These are phyloP conservation scores for Lagria hirta DNA, from an alignment of 2,888 invertebrate species.

Conservation along the genomic window DNA sequence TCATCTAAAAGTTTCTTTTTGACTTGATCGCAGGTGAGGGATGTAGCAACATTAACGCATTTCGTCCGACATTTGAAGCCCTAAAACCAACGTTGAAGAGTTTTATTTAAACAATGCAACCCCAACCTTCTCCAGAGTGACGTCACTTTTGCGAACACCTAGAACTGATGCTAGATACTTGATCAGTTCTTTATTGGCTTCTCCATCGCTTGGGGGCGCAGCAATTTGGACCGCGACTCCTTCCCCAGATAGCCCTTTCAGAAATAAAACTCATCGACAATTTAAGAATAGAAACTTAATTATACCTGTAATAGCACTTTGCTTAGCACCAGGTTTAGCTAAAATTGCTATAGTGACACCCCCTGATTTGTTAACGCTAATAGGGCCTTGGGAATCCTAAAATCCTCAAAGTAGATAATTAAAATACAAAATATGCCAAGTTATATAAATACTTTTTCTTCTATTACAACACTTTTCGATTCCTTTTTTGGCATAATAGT, in stretches of 20 bases:
- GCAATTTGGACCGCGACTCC: conserved; percentile 74
- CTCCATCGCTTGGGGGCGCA: conserved; percentile 80
- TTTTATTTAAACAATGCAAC: too few species aligned
- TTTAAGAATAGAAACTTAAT: too few species aligned
- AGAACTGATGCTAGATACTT: conserved; percentile 71
- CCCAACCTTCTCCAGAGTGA: conserved; percentile 62
- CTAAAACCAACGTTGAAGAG: too few species aligned
- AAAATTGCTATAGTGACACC: conserved; percentile 65
- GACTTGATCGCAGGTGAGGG: too few species aligned
- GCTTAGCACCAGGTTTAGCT: conserved; percentile 76
- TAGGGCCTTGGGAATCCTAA: conserved; percentile 39
- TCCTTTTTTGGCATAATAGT: too few species aligned
- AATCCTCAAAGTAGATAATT: too few species aligned
- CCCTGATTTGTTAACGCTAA: conserved; percentile 60
- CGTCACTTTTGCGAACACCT: conserved; percentile 68
- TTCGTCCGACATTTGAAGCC: too few species aligned
- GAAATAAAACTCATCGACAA: neutral
- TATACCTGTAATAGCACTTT: conserved; percentile 63
- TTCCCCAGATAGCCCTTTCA: conserved; percentile 59
- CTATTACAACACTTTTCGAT: too few species aligned
- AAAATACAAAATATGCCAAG: too few species aligned
- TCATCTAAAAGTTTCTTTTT: too few species aligned
- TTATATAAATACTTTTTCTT: too few species aligned
- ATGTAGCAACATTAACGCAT: too few species aligned
- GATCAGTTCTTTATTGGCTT: conserved; percentile 75